These are phyloP conservation scores for Macrocentrus cingulum DNA, from an alignment of 1,140 invertebrate genomes.

Conservation along the genomic window DNA sequence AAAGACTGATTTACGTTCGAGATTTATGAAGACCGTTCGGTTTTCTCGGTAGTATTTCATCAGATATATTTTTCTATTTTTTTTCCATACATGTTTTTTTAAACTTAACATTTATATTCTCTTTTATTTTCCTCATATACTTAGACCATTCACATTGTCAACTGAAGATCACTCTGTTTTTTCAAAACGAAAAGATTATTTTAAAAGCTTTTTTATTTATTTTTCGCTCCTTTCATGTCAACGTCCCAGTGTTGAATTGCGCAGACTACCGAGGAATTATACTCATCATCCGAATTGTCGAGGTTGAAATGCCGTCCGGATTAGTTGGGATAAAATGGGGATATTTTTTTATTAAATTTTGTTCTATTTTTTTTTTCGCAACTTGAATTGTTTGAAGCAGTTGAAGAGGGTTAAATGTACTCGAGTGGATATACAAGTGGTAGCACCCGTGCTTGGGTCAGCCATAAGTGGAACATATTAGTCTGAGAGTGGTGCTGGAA, in stretches of 20 bases:
- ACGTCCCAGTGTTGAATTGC: too few relatives aligned
- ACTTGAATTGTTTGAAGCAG: neutral
- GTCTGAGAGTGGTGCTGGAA: conserved; percentile 44
- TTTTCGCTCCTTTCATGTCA: too few relatives aligned
- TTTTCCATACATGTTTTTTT: conserved; percentile 15
- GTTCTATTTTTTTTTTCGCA: neutral
- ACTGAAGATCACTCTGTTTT: too few relatives aligned
- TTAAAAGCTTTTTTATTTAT: too few relatives aligned
- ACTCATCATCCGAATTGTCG: too few relatives aligned
- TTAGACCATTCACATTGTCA: too few relatives aligned
- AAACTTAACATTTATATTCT: conserved; percentile 2
- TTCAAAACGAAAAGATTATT: too few relatives aligned
- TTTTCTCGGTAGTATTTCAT: conserved; percentile 51
- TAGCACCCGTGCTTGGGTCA: conserved; percentile 28
- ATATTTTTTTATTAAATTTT: too few relatives aligned
- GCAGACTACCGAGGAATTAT: too few relatives aligned
- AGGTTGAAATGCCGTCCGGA: too few relatives aligned
- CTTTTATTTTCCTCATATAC: too few relatives aligned
- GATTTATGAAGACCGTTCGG: conserved; percentile 55
- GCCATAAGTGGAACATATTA: conserved; percentile 48
- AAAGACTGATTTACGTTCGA: conserved; percentile 54
- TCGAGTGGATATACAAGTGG: conserved; percentile 26
- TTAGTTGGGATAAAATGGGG: too few relatives aligned
- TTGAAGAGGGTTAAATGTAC: conserved; percentile 10
- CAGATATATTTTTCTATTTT: conserved; percentile 30